Conservation (phyloP, 2,888 invertebrate genomes). For the Rugalucina vietnamica region DNA sequence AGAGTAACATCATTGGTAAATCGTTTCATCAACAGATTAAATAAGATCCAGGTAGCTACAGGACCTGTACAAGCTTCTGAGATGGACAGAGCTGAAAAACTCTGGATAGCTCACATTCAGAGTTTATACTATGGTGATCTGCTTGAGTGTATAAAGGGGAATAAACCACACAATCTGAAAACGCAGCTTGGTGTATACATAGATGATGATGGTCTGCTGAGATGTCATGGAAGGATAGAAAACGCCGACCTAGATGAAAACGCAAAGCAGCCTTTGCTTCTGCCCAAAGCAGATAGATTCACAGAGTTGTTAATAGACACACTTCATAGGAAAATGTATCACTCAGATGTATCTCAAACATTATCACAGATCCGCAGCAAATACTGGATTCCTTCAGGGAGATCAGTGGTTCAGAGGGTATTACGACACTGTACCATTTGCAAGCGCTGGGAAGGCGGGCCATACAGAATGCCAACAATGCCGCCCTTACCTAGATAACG, state of each 20-base stretch:
- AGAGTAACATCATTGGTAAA: neutral
- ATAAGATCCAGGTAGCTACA: neutral
- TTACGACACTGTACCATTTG: neutral
- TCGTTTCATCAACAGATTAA: neutral
- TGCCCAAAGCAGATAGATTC: conserved; percentile 13
- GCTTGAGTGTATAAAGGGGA: neutral
- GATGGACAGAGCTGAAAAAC: neutral
- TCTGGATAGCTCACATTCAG: neutral
- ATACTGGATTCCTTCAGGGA: conserved; percentile 6
- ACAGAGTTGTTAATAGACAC: conserved; percentile 16
- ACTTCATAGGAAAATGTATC: neutral
- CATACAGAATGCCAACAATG: conserved; percentile 7
- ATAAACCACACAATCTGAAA: neutral
- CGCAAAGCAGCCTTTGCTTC: conserved; percentile 4
- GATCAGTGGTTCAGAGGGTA: neutral
- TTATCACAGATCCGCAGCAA: neutral
- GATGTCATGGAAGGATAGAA: conserved; percentile 29
- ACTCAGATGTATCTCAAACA: conserved; percentile 8
- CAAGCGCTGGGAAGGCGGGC: neutral
- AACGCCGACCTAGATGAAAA: conserved; percentile 23
- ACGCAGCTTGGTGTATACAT: conserved; percentile 18
- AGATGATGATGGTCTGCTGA: conserved; percentile 16
- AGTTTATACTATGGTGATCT: neutral
- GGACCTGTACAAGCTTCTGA: neutral
- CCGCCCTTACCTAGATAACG: conserved; percentile 6